These are phyloP conservation scores for Drosophila kuntzei DNA, from an alignment of 2,888 invertebrate genomes.

Conservation along the genomic window DNA sequence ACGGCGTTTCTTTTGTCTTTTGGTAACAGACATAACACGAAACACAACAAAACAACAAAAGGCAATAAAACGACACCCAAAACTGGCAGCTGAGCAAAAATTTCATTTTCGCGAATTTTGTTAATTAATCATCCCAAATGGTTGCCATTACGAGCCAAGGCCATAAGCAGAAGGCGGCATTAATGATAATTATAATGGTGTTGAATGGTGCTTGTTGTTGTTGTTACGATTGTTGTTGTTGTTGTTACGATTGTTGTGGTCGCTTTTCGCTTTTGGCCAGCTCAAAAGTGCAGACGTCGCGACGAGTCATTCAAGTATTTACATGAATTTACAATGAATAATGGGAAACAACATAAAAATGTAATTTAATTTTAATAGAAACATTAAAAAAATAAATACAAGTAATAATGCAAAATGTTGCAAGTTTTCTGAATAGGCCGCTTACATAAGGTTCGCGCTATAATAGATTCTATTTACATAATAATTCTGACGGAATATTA, in stretches of 20 bases:
- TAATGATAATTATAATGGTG: conserved; percentile 56
- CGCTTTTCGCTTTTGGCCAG: neutral
- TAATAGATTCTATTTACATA: conserved; percentile 14
- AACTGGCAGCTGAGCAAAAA: conserved; percentile 33
- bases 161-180: conserved; percentile 50
- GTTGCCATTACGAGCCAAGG: conserved; percentile 52
- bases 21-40: conserved; percentile 2
- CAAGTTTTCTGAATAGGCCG: conserved; percentile 5
- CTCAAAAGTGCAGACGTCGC: conserved; percentile 23
- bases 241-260: conserved; percentile 10
- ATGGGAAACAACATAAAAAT: conserved; percentile 21
- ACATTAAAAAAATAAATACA: conserved; percentile 1
- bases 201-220: conserved; percentile 31
- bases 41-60: conserved; percentile 34
- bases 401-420: conserved; percentile 13
- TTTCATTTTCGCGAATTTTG: conserved; percentile 57
- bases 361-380: conserved; percentile 25
- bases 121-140: conserved; percentile 72
- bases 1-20: conserved; percentile 65
- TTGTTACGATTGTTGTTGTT: conserved; percentile 11
- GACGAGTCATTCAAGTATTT: conserved; percentile 17
- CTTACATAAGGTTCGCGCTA: neutral
- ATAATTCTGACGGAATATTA: conserved; percentile 3
- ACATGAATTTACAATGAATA: conserved; percentile 40
- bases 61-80: conserved; percentile 53